Evolutionary conservation across 2,113 vertebrate genomes (phyloP).

Genomic region (Engystomops pustulosus): DNA sequence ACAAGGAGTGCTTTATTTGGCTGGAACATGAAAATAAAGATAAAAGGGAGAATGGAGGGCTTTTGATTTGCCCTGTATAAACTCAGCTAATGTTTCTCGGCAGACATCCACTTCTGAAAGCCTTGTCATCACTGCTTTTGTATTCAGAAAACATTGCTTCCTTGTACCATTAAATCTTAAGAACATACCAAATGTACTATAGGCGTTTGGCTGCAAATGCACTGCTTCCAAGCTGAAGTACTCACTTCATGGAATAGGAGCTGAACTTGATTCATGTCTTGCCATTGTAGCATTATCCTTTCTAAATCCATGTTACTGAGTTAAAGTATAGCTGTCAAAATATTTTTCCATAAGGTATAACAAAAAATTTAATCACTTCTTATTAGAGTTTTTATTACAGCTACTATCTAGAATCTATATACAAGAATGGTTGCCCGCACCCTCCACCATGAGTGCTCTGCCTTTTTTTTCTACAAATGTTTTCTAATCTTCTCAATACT

Average conservation of each 20-base stretch:
- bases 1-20: constrained; percentile 5
- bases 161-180: constrained; percentile 32
- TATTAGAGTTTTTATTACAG: too few species aligned
- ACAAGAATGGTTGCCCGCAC: background rate
- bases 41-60: background rate
- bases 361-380: too few species aligned
- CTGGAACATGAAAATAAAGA: constrained; percentile 40
- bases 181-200: constrained; percentile 24
- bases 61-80: constrained; percentile 15
- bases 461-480: background rate
- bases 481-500: background rate
- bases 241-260: background rate
- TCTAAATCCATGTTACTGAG: background rate
- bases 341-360: background rate
- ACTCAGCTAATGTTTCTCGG: constrained; percentile 21
- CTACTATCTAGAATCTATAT: background rate
- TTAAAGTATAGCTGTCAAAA: background rate
- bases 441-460: background rate
- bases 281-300: background rate
- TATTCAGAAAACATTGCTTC: constrained; percentile 41
- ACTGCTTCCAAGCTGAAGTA: constrained; percentile 21
- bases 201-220: constrained; percentile 21
- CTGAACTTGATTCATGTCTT: background rate
- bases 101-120: background rate
- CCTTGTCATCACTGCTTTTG: constrained; percentile 38